Base-by-base conservation (phyloP, 53 echinoderm and acorn worm genomes). In the Patiria pectinifera region DNA sequence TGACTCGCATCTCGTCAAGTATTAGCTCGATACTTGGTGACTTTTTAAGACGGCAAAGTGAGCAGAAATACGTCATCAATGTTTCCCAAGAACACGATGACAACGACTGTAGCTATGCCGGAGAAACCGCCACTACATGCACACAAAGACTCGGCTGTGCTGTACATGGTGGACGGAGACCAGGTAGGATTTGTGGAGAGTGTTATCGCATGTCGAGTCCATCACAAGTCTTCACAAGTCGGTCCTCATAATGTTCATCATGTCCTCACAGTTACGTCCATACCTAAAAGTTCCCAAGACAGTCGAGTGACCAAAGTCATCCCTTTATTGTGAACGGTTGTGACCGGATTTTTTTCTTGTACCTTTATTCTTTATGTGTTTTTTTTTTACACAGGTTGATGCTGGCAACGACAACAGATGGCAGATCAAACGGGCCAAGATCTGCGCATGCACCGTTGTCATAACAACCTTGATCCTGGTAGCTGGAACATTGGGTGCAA, bases 361-460 rank as follows among this genome's bases (percentile, higher is more conserved):
- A 35, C 35, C 35, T 35, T 5, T 53, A 53, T 53, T 53, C 35
- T 35, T 35, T 35, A 35, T 35, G 35, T 35, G 0, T 35, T 35
- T 35, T 35, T 21, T 21, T 18, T 19, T 70, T 13, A 14, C 21
- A 23, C 24, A 74, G 74, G 74, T 23, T 74, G 74, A 74, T 10
- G 35, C 35, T 11, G 19, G 4, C 74, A 4, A 74, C 10, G 4
- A 74, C 74, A 74, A 25, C 24, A 16, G 74, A 22, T 74, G 74
- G 74, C 74, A 84, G 61, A 59, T 88, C 80, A 89, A 62, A 83
- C 82, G 84, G 77, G 93, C 84, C 82, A 82, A 15, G 66, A 93
- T 82, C 24, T 89, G 93, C 82, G 93, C 83, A 84, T 93, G 83
- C 78, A 75, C 85, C 76, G 91, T 70, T 69, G 70, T 91, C 84